Percentiles rank a stretch among this genome's conserved stretches.
These are phyloP conservation scores for Panurus biarmicus DNA, from an alignment of 2,113 vertebrate genomes.

Conservation along the genomic window DNA sequence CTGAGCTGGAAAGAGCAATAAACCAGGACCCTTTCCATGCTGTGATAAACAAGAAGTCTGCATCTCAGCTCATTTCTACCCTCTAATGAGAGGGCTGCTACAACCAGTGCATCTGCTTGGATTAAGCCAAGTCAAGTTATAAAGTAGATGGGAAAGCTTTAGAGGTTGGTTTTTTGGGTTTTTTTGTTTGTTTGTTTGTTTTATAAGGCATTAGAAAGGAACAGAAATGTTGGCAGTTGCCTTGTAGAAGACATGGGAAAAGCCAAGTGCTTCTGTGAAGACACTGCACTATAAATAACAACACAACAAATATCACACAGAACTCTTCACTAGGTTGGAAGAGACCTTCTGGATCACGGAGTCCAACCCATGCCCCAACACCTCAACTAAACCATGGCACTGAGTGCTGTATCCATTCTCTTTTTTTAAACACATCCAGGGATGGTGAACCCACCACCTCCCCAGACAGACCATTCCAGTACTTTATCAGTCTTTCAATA, in stretches of 20 bases:
- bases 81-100: too few relatives aligned
- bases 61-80: too few relatives aligned
- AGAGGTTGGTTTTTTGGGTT: background rate
- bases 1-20: too few relatives aligned
- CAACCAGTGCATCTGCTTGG: background rate
- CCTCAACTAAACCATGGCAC: background rate
- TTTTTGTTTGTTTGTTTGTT: too few relatives aligned
- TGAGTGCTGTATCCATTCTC: background rate
- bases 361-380: too few relatives aligned
- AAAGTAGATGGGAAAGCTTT: background rate
- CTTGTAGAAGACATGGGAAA: rapidly evolving
- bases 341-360: background rate
- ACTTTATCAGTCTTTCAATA: background rate
- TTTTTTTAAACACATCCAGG: background rate
- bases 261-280: background rate
- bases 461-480: background rate
- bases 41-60: too few relatives aligned
- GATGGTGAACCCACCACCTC: background rate
- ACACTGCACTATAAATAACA: background rate
- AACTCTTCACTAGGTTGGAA: background rate
- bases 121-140: background rate
- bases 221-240: background rate
- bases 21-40: too few relatives aligned
- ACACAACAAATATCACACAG: background rate
- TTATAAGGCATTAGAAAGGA: background rate